phyloP scores from a whole-genome alignment of 2,888 invertebrate species.

The Sinotaia quadrata region DNA sequence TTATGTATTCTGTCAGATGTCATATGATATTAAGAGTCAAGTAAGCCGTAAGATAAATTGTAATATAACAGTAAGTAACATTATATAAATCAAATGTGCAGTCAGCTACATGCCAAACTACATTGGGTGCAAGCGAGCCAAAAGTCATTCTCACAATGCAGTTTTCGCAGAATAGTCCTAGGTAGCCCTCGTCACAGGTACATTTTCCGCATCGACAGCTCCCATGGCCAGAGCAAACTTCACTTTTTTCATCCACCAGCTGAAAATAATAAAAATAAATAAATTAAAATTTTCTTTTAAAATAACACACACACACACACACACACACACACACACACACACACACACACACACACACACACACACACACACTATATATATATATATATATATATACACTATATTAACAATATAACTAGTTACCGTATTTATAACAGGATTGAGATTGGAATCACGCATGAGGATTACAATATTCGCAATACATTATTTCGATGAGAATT shows the following conservation, averaged over 20 bases:
- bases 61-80: too few relatives aligned
- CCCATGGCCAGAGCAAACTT: constrained; percentile 80
- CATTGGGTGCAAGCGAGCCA: neutral
- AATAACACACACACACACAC: neutral
- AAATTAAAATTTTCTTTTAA: neutral
- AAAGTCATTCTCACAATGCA: constrained; percentile 83
- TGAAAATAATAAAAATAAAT: neutral
- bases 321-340: neutral
- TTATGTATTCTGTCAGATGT: too few relatives aligned
- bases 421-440: too few relatives aligned
- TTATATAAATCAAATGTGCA: too few relatives aligned
- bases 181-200: constrained; percentile 78
- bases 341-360: constrained; percentile 11
- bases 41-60: too few relatives aligned
- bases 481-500: too few relatives aligned
- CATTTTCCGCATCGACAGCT: constrained; percentile 93
- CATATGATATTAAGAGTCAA: too few relatives aligned
- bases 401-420: too few relatives aligned
- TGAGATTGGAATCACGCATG: too few relatives aligned
- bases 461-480: too few relatives aligned
- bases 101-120: too few relatives aligned
- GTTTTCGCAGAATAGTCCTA: constrained; percentile 90
- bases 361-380: constrained; percentile 1
- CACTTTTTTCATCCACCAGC: constrained; percentile 30
- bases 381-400: neutral